Conservation (phyloP, 2,888 invertebrate genomes). For the Zelleria hepariella region DNA sequence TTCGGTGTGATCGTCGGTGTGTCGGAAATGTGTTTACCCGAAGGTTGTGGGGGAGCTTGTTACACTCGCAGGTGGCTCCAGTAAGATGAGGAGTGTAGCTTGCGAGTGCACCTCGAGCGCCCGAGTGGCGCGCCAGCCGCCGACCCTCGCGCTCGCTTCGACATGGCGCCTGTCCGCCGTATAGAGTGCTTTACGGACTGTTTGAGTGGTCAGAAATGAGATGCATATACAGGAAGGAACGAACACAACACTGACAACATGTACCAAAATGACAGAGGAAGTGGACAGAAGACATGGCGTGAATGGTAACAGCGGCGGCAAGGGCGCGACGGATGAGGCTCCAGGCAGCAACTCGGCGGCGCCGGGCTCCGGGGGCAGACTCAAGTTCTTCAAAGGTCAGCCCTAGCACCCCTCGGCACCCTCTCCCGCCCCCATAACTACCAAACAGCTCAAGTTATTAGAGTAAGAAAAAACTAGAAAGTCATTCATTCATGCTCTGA, state of each 20-base stretch:
- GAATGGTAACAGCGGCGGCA: conserved; percentile 77
- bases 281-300: conserved; percentile 81
- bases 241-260: conserved; percentile 80
- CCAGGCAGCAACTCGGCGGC: conserved; percentile 55
- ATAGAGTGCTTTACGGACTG: conserved; percentile 63
- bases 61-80: conserved; percentile 62
- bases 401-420: background rate
- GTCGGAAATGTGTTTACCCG: conserved; percentile 67
- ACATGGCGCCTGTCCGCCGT: conserved; percentile 61
- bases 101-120: conserved; percentile 49
- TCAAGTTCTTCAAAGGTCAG: conserved; percentile 85
- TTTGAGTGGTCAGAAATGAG: conserved; percentile 73
- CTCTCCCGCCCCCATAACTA: background rate
- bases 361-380: conserved; percentile 77
- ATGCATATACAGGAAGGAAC: conserved; percentile 77
- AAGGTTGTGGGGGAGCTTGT: conserved; percentile 54
- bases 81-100: conserved; percentile 66
- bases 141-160: conserved; percentile 42
- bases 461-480: conserved; percentile 51
- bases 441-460: background rate
- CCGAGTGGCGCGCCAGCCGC: conserved; percentile 45
- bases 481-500: conserved; percentile 70
- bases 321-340: conserved; percentile 61
- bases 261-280: conserved; percentile 76
- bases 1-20: conserved; percentile 55